These are phyloP conservation scores for Acipenser ruthenus DNA, from an alignment of 2,797 vertebrate genomes.

Conservation along the genomic window DNA sequence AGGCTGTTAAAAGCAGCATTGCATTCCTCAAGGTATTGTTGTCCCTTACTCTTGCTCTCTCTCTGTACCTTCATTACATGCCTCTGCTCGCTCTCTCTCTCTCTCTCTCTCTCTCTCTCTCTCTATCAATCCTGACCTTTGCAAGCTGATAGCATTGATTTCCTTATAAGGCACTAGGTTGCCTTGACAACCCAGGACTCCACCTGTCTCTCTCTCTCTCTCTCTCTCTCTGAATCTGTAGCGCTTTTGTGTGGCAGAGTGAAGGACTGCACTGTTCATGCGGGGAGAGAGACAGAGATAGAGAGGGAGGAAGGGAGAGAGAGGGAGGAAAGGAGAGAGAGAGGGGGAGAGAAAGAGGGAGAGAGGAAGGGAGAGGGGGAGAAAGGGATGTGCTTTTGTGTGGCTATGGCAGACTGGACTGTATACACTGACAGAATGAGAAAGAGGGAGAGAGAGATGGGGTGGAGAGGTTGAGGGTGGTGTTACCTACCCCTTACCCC, in stretches of 20 bases:
- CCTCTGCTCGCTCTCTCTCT: slow-evolving; percentile 10
- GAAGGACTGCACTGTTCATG: background rate
- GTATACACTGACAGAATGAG: background rate
- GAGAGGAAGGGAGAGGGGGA: background rate
- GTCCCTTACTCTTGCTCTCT: slow-evolving; percentile 14
- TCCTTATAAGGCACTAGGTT: slow-evolving; percentile 64
- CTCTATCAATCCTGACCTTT: slow-evolving; percentile 62
- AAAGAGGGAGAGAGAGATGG: background rate
- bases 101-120: slow-evolving; percentile 25
- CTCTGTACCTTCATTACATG: slow-evolving; percentile 10
- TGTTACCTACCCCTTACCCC: too few species aligned
- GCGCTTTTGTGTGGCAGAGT: background rate
- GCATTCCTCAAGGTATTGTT: background rate
- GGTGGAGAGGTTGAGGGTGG: background rate
- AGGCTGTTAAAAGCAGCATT: too few species aligned
- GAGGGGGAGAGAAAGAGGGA: slow-evolving; percentile 13
- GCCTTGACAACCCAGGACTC: slow-evolving; percentile 77
- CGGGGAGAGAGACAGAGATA: background rate
- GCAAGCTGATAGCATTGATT: slow-evolving; percentile 57
- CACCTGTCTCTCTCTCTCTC: slow-evolving; percentile 63
- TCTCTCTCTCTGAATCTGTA: slow-evolving; percentile 16
- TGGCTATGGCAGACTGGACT: too few species aligned
- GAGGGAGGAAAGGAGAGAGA: slow-evolving; percentile 35
- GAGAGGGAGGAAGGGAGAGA: slow-evolving; percentile 28
- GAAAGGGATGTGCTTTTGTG: background rate